A percentile compares a stretch with the other conserved stretches of the same genome.
phyloP scores from a whole-genome alignment of 2,113 vertebrate species.

The Noctilio leporinus region DNA sequence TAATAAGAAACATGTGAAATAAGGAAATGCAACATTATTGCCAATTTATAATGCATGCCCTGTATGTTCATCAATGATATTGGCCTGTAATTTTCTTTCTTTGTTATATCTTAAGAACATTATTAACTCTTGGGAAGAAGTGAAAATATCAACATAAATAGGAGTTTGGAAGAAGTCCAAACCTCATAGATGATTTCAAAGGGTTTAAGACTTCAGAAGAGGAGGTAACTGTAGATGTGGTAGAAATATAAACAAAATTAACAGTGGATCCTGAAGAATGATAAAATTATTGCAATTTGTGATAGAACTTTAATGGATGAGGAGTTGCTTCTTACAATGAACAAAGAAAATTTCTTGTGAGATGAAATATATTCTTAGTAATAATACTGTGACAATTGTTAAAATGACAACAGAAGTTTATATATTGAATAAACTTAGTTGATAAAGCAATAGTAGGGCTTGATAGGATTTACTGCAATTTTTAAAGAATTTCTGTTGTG shows the following conservation, averaged over 20 bases:
- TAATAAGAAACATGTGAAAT: too few relatives aligned
- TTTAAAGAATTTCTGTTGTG: background rate
- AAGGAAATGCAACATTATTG: too few relatives aligned
- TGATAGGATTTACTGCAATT: background rate
- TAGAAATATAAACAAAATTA: background rate
- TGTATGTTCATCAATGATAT: too few relatives aligned
- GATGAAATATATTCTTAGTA: background rate
- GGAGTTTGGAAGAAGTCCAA: background rate
- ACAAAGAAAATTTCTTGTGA: background rate
- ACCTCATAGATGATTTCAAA: too few relatives aligned
- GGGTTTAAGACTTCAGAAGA: background rate
- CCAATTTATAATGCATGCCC: too few relatives aligned
- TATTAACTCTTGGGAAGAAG: background rate
- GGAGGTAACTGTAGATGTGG: background rate
- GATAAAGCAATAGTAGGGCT: background rate
- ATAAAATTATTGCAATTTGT: background rate
- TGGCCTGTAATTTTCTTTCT: too few relatives aligned
- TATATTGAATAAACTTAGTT: background rate
- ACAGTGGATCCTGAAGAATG: background rate
- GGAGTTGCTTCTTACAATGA: background rate
- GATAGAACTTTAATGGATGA: background rate
- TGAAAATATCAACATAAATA: background rate
- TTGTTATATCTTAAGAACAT: background rate
- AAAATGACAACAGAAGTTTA: background rate
- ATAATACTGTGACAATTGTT: background rate